Evolutionary conservation across 2,797 vertebrate species (phyloP).

Genomic region (Sebastes melanostomus): DNA sequence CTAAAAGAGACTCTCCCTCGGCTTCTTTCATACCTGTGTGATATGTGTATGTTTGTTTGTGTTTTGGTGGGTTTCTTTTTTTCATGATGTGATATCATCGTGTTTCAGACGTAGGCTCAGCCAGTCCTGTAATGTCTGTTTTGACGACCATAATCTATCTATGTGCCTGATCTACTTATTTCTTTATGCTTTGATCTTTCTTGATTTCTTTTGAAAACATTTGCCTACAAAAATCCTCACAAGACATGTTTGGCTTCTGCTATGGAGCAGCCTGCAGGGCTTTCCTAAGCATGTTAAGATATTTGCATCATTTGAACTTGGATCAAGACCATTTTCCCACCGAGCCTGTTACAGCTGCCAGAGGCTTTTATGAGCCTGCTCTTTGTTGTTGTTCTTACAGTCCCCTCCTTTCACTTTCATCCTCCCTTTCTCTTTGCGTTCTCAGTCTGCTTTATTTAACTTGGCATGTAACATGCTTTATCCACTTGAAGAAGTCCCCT

Average conservation of each 20-base stretch:
- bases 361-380: not conserved
- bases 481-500: not conserved
- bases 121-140: not conserved
- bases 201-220: not conserved
- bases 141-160: not conserved
- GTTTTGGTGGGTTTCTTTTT: not conserved
- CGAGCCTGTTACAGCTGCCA: not conserved
- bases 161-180: not conserved
- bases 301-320: conserved; percentile 1
- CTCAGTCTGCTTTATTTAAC: not conserved
- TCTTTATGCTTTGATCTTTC: not conserved
- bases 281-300: not conserved
- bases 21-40: not conserved
- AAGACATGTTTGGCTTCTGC: not conserved
- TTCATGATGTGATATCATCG: not conserved
- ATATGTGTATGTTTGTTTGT: not conserved
- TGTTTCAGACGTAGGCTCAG: not conserved
- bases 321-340: not conserved
- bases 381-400: not conserved
- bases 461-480: not conserved
- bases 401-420: conserved; percentile 26
- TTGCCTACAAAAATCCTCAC: not conserved
- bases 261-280: not conserved
- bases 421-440: conserved; percentile 22
- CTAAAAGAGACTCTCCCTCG: not conserved